Percentiles rank a stretch among this genome's conserved stretches.
These are phyloP conservation scores for Thereuonema tuberculata DNA, from an alignment of 1,140 invertebrate species.

Conservation along the genomic window DNA sequence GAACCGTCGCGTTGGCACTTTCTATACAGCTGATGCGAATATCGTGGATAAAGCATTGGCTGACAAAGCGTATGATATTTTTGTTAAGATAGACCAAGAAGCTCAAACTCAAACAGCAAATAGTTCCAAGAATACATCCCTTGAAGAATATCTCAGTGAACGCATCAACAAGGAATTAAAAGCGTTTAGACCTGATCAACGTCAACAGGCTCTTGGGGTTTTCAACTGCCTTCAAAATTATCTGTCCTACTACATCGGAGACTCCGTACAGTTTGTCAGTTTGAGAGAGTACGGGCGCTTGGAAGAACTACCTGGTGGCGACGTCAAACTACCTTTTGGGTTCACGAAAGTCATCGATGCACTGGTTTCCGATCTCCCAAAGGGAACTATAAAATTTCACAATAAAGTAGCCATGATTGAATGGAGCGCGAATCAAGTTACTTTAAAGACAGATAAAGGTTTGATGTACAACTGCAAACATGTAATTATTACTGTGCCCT, in stretches of 20 bases:
- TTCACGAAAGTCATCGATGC: slow-evolving; percentile 5
- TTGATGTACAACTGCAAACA: too few relatives aligned
- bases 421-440: slow-evolving; percentile 10
- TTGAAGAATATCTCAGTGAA: background rate
- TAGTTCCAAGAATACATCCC: background rate
- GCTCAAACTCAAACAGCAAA: too few relatives aligned
- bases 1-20: slow-evolving; percentile 2
- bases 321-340: slow-evolving; percentile 39
- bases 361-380: background rate
- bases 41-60: slow-evolving; percentile 2
- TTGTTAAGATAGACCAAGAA: slow-evolving; percentile 7
- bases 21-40: slow-evolving; percentile 9
- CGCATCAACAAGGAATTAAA: background rate
- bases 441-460: too few relatives aligned
- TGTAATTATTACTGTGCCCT: slow-evolving; percentile 62
- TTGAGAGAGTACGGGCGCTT: slow-evolving; percentile 49
- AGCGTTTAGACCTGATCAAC: background rate
- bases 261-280: slow-evolving; percentile 47
- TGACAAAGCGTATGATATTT: slow-evolving; percentile 10
- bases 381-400: slow-evolving; percentile 9
- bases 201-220: background rate
- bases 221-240: slow-evolving; percentile 35
- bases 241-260: slow-evolving; percentile 37
- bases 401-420: slow-evolving; percentile 6
- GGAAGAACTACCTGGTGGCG: slow-evolving; percentile 48